Evolutionary conservation across 2,888 invertebrate species (phyloP).

Genomic region (Limenitis camilla): DNA sequence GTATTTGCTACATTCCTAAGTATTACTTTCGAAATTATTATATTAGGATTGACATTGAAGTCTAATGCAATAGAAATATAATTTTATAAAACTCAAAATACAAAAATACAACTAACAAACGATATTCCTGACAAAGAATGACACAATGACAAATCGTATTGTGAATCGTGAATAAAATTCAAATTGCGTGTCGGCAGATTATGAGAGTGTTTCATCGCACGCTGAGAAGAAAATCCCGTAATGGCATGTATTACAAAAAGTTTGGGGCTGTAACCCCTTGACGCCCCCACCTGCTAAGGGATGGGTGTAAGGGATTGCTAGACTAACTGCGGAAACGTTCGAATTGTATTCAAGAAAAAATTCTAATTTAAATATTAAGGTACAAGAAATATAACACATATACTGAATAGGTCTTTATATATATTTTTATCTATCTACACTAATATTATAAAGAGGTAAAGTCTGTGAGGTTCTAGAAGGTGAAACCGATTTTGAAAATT

Average conservation of each 20-base stretch:
- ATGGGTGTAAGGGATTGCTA: conserved; percentile 8
- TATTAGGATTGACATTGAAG: too few species aligned
- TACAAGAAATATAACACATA: too few species aligned
- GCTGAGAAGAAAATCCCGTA: conserved; percentile 31
- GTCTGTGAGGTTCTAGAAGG: too few species aligned
- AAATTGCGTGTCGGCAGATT: conserved; percentile 31
- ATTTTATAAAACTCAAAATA: neutral
- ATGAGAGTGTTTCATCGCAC: conserved; percentile 29
- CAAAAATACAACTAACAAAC: conserved; percentile 6
- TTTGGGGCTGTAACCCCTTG: conserved; percentile 35
- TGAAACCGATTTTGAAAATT: too few species aligned
- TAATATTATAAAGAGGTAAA: too few species aligned
- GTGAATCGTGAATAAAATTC: conserved; percentile 28
- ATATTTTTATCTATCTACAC: too few species aligned
- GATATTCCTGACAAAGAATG: conserved; percentile 14
- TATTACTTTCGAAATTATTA: too few species aligned
- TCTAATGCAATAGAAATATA: neutral
- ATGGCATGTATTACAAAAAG: conserved; percentile 33
- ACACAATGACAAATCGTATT: conserved; percentile 33
- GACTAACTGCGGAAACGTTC: neutral
- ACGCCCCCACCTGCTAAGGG: conserved; percentile 27
- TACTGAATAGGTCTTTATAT: too few species aligned
- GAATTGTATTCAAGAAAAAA: neutral
- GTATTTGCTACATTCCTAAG: too few species aligned
- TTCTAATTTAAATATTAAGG: too few species aligned